A percentile compares a stretch with the other conserved stretches of the same genome.
Conservation (phyloP, 2,888 invertebrate species). For the Terebella lapidaria region DNA sequence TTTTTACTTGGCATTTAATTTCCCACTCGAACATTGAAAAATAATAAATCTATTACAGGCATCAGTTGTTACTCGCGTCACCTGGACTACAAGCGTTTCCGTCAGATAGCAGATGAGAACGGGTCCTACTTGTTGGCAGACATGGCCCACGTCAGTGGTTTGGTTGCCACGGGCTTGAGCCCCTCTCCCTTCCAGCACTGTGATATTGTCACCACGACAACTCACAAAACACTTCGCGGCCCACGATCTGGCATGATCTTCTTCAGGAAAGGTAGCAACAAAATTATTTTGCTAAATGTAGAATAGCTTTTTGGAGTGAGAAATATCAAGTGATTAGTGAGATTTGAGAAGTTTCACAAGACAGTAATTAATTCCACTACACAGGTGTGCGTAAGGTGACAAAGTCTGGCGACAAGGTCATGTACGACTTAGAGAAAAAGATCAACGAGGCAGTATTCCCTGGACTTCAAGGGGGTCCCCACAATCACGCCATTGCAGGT, state of each 20-base stretch:
- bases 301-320: not conserved
- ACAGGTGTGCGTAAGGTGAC: constrained; percentile 68
- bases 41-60: no score
- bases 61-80: constrained; percentile 57
- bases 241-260: constrained; percentile 59
- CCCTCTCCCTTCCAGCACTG: constrained; percentile 86
- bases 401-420: constrained; percentile 75
- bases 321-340: no score
- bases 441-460: constrained; percentile 91
- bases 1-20: no score
- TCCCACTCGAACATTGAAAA: no score
- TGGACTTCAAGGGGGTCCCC: constrained; percentile 94
- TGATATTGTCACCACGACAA: constrained; percentile 91
- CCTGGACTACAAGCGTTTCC: constrained; percentile 57
- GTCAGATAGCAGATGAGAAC: constrained; percentile 52
- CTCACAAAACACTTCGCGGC: constrained; percentile 83
- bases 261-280: constrained; percentile 43
- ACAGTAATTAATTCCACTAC: not conserved
- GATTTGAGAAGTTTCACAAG: no score
- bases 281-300: not conserved
- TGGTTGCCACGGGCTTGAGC: constrained; percentile 80
- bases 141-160: constrained; percentile 52
- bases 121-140: constrained; percentile 47
- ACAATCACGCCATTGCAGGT: constrained; percentile 92
- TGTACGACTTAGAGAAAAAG: constrained; percentile 82